Conservation (phyloP, 1,140 invertebrate genomes). For the Meloidogyne chitwoodi region DNA sequence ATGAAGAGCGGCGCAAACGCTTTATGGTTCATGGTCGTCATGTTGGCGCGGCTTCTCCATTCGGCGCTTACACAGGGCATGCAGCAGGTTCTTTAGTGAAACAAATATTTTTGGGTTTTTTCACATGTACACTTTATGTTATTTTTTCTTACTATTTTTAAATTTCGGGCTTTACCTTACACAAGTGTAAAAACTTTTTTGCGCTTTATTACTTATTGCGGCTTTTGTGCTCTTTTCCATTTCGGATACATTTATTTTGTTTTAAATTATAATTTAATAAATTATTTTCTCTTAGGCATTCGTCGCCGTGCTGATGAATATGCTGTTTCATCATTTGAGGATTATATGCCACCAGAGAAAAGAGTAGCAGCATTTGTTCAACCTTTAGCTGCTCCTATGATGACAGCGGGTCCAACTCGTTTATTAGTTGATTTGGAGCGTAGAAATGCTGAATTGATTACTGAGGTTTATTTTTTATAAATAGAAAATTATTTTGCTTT, state of each 20-base stretch:
- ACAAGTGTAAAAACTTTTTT: no score
- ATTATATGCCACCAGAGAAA: constrained; percentile 16
- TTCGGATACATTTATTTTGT: no score
- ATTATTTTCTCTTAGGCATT: neutral
- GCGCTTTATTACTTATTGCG: no score
- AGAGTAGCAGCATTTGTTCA: constrained; percentile 5
- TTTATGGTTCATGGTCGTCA: neutral
- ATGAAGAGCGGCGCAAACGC: constrained; percentile 29
- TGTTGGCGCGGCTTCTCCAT: constrained; percentile 18
- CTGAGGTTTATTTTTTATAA: neutral
- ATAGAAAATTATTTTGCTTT: neutral
- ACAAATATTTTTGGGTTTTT: neutral
- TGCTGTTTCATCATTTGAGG: neutral
- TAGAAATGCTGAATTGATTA: constrained; percentile 40
- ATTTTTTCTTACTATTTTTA: no score
- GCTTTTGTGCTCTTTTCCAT: no score
- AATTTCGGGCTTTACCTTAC: no score
- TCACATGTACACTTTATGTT: no score
- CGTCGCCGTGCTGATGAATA: constrained; percentile 6
- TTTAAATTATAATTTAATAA: neutral
- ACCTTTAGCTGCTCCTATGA: constrained; percentile 10
- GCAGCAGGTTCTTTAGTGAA: constrained; percentile 1
- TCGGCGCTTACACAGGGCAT: neutral
- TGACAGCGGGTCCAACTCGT: constrained; percentile 10
- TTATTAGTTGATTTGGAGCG: constrained; percentile 45